Evolutionary conservation across 2,113 vertebrate genomes (phyloP), one percentile per base, ranked within the genome.

Genomic region (Nettapus auritus): DNA sequence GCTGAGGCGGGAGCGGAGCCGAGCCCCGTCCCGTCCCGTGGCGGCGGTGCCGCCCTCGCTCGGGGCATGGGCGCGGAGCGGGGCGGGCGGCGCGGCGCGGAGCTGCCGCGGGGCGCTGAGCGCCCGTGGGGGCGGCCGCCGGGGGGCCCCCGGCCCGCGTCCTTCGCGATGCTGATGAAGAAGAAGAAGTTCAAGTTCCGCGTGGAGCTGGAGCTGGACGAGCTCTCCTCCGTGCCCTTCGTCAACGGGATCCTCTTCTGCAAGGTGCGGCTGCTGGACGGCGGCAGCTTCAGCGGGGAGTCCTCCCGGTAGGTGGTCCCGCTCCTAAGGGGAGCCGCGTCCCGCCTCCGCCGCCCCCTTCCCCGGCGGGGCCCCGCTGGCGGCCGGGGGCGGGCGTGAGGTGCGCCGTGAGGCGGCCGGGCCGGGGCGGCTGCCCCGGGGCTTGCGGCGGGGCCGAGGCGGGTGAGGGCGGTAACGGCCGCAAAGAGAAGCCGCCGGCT

Each of bases 171-270:
- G 89, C 98, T 99, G 94, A 98, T 98, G 97, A 99, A 98, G 96
- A 99, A 99, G 68, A 99, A 99, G 98, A 98, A 98, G 95, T 99
- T 99, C 78, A 99, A 99, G 94, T 99, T 99, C 68, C 98, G 98
- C 96, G 99, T 99, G 69, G 98, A 99, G 94, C 98, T 99, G 90
- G 98, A 99, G 77, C 93, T 99, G 96, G 99, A 99, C 56, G 99
- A 99, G 70, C 91, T 99, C 64, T 99, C 99, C 5, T 99, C 98
- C 19, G 98, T 99, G 78, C 99, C 99, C 18, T 98, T 99, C 96
- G 99, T 99, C 33, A 99, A 99, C 87, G 99, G 98, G 36, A 98
- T 99, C 81, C 97, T 99, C 44, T 99, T 99, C 98, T 99, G 99
- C 96, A 99, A 99, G 98, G 98, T 99, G 84, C 97, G 99, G 79